Conservation (phyloP, 1,140 invertebrate species). For the Theocolax elegans region DNA sequence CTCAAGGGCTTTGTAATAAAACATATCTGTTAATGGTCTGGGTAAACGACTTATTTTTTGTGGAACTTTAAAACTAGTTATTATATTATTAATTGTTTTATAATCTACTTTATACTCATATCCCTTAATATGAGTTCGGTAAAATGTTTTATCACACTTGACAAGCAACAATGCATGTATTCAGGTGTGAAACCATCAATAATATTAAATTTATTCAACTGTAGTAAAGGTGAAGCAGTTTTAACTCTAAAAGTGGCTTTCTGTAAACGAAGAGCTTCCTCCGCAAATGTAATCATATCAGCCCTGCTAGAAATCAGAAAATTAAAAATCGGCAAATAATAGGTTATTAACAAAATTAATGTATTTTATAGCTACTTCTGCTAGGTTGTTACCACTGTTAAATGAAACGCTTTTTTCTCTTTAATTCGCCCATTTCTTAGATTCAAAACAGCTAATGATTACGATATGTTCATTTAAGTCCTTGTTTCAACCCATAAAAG, state of each 20-base stretch:
- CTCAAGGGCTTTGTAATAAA: constrained; percentile 1
- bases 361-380: too few species aligned
- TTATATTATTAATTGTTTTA: neutral
- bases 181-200: neutral
- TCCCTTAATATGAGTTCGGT: neutral
- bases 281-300: too few species aligned
- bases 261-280: neutral
- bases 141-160: neutral
- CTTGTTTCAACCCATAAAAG: too few species aligned
- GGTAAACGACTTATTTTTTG: neutral
- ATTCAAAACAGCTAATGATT: too few species aligned
- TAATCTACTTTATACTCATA: neutral
- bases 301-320: too few species aligned
- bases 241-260: neutral
- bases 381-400: too few species aligned
- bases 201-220: neutral
- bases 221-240: neutral
- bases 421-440: too few species aligned
- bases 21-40: neutral
- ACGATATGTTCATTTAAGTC: too few species aligned
- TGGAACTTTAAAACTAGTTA: neutral
- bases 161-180: neutral
- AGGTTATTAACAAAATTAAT: too few species aligned
- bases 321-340: too few species aligned
- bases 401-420: too few species aligned